These are phyloP conservation scores for Mya arenaria DNA, from an alignment of 1,140 invertebrate genomes.

Conservation along the genomic window DNA sequence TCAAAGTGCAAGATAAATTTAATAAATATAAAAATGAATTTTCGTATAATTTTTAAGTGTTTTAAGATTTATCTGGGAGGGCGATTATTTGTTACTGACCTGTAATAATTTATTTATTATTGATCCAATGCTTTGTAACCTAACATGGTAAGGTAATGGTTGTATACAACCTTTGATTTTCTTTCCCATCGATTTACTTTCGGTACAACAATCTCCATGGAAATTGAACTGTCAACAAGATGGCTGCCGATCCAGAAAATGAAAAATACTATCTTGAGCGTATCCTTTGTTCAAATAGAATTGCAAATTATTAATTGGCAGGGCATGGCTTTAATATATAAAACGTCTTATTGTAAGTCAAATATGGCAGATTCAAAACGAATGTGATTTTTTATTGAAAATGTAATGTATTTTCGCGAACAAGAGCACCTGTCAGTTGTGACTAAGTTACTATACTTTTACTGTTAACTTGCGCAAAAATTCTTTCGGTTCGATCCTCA, in stretches of 20 bases:
- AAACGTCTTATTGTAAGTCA: background rate
- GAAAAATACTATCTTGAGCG: constrained; percentile 73
- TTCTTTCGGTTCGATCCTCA: no score
- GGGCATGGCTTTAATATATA: background rate
- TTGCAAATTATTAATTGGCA: background rate
- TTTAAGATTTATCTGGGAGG: no score
- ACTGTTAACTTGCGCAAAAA: background rate
- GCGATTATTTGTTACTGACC: no score
- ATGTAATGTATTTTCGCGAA: background rate
- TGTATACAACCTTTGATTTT: no score
- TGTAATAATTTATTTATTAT: no score
- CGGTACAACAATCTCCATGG: constrained; percentile 15
- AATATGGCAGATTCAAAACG: background rate
- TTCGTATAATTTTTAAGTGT: no score
- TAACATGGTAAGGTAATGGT: no score
- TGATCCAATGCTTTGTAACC: no score
- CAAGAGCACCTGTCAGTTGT: background rate
- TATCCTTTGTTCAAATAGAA: constrained; percentile 65
- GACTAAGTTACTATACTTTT: background rate
- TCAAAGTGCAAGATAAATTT: no score
- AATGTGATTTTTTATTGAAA: background rate
- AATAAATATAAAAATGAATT: no score
- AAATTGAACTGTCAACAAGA: constrained; percentile 49
- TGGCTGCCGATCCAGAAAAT: constrained; percentile 66
- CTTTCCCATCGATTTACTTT: no score